Evolutionary conservation across 2,113 vertebrate species (phyloP), one percentile per base, ranked within the genome.

Genomic region (Phyllopteryx taeniolatus): DNA sequence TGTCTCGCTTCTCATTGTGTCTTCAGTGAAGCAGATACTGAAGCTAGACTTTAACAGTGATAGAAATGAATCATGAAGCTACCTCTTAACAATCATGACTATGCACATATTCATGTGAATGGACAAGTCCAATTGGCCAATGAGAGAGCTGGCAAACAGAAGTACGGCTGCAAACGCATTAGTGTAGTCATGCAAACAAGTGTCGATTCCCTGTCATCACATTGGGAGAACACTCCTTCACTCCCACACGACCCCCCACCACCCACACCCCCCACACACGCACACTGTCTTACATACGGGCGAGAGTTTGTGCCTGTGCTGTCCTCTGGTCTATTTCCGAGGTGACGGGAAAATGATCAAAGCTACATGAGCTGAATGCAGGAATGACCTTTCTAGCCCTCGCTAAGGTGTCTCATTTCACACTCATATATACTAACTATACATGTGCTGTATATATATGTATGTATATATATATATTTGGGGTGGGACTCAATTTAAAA

Each of bases 301-400:
- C 54, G 73, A 66, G 73, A 63, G 75, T 80, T 75, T 84, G 63
- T 84, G 33, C 61, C 75, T 71, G 59, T 68, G 42, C 61, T 27
- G 17, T 87, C 77, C 83, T 66, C 74, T 63, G 44, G 83, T 90
- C 90, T 91, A 91, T 91, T 91, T 91, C 87, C 83, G 89, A 91
- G 85, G 87, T 71, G 88, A 84, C 71, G 35, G 81, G 83, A 89
- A 89, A 88, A 89, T 84, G 89, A 91, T 90, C 90, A 91, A 91
- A 90, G 90, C 87, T 76, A 64, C 83, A 75, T 56, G 82, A 84
- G 80, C 84, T 86, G 85, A 83, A 76, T 85, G 77, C 80, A 83
- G 83, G 82, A 87, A 83, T 82, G 85, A 90, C 87, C 87, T 89
- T 59, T 89, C 83, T 86, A 77, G 84, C 76, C 54, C 73, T 87